phyloP scores from a whole-genome alignment of 1,140 invertebrate species.

The Bursaphelenchus mucronatus region DNA sequence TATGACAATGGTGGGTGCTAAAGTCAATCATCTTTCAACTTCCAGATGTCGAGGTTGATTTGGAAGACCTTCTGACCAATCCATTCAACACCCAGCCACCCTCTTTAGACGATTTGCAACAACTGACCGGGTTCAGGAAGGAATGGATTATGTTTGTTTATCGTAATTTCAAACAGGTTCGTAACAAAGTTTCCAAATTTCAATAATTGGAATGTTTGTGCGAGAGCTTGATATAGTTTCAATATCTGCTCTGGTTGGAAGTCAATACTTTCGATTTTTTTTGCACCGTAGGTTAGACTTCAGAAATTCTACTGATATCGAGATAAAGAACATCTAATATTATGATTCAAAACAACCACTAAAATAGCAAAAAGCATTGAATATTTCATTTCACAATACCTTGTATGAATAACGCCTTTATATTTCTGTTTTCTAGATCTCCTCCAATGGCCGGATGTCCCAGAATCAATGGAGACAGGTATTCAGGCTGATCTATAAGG shows the following conservation, averaged over 20 bases:
- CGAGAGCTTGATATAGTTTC: no score
- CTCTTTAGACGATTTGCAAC: conserved; percentile 42
- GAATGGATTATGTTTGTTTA: conserved; percentile 51
- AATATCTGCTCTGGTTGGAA: no score
- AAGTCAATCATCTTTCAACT: conserved; percentile 1
- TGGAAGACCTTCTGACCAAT: conserved; percentile 46
- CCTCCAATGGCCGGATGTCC: conserved; percentile 41
- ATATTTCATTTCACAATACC: not conserved
- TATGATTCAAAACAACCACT: not conserved
- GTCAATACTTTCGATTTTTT: no score
- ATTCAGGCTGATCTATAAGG: conserved; percentile 44
- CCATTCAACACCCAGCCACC: conserved; percentile 52
- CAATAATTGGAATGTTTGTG: no score
- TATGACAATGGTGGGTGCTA: conserved; percentile 43
- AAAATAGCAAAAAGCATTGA: not conserved
- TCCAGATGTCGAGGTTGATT: conserved; percentile 49
- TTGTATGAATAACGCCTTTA: conserved; percentile 4
- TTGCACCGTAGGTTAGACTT: no score
- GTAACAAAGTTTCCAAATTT: not conserved
- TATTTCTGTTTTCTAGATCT: conserved; percentile 29
- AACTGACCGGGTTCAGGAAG: conserved; percentile 42
- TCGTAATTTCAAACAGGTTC: conserved; percentile 50
- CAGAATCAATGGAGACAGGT: conserved; percentile 38
- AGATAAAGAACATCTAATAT: no score
- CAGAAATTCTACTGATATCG: no score